A percentile compares a stretch with the other conserved stretches of the same genome.
These are phyloP conservation scores for Scomberomorus guttatus DNA, from an alignment of 2,797 vertebrate species.

Conservation along the genomic window DNA sequence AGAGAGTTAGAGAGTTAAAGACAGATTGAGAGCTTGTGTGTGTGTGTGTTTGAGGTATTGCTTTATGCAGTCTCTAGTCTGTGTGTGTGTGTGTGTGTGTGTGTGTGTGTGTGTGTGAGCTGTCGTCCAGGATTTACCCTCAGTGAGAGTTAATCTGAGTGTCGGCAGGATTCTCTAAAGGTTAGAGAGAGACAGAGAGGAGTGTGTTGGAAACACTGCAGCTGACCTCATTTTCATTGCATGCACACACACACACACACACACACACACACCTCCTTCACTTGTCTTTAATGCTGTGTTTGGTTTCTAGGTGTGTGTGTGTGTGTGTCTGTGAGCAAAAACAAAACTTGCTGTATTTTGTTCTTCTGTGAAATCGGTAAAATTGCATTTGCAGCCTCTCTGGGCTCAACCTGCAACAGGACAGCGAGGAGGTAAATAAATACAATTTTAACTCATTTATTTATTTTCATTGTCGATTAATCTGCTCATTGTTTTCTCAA, in stretches of 20 bases:
- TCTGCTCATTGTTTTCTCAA: too few species aligned
- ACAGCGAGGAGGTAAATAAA: background rate
- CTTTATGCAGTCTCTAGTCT: conserved; percentile 55
- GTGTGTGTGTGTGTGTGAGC: conserved; percentile 34
- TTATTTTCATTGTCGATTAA: too few species aligned
- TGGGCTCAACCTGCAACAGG: background rate
- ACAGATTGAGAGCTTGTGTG: conserved; percentile 63
- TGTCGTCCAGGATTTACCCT: conserved; percentile 79
- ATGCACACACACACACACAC: conserved; percentile 19
- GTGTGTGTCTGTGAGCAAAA: conserved; percentile 7
- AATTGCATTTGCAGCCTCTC: background rate
- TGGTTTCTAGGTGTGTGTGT: conserved; percentile 3
- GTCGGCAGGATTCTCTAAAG: conserved; percentile 77
- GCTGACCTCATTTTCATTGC: conserved; percentile 73
- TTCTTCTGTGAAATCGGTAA: conserved; percentile 3
- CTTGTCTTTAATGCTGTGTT: conserved; percentile 22
- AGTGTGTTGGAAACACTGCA: conserved; percentile 62
- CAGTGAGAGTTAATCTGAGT: conserved; percentile 75
- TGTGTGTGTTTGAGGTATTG: conserved; percentile 41
- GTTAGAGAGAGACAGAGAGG: conserved; percentile 67
- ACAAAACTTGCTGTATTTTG: conserved; percentile 2
- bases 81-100: too few species aligned
- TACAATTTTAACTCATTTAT: too few species aligned
- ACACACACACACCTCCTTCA: conserved; percentile 34
- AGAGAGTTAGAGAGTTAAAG: conserved; percentile 63